Evolutionary conservation across 2,888 invertebrate species (phyloP), one percentile per base, ranked within the genome.

Genomic region (Drosophila recens): DNA sequence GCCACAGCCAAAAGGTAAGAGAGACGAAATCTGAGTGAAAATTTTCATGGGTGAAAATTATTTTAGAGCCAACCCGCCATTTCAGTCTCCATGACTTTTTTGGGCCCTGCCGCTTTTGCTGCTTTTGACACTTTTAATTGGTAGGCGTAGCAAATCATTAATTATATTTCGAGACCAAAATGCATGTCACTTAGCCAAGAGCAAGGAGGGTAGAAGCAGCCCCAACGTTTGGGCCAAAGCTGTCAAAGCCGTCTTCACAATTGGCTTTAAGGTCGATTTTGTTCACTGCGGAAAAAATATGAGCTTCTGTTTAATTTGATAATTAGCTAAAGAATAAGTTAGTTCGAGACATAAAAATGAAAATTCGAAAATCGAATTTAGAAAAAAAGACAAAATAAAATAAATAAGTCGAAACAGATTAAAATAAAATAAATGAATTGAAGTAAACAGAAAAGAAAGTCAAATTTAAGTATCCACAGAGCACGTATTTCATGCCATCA

Each of bases 51-150:
- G 61, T 62, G 64, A 61, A 63, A 63, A 61, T 38, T 70, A 68
- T 72, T 84, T 73, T 72, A 69, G 72, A 72, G 69, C 15, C 61
- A 20, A 27, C 33, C 11, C 20, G n/a, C 36, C 27, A 17, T 9
- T 48, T 48, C 46, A 48, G 36, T 17, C 56, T 64, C 17, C 58
- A 45, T 20, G 33, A 1, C 15, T 34, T 17, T 56, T 56, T 45
- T 6, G 45, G n/a, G n/a, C n/a, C n/a, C n/a, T n/a, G 13, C 20
- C 17, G 53, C 11, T 30, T 33, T 54, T 67, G 43, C 74, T 89
- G 87, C 64, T 82, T 75, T 79, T 82, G 87, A 87, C 87, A 87
- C 87, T 82, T 87, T 75, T 85, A 89, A 87, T 87, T 89, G 88
- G 75, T 78, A 75, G 86, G 85, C 88, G 76, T 75, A 75, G 83